Base-by-base conservation (phyloP, 2,888 invertebrate genomes). In the Hydrotaea cyrtoneurina region DNA sequence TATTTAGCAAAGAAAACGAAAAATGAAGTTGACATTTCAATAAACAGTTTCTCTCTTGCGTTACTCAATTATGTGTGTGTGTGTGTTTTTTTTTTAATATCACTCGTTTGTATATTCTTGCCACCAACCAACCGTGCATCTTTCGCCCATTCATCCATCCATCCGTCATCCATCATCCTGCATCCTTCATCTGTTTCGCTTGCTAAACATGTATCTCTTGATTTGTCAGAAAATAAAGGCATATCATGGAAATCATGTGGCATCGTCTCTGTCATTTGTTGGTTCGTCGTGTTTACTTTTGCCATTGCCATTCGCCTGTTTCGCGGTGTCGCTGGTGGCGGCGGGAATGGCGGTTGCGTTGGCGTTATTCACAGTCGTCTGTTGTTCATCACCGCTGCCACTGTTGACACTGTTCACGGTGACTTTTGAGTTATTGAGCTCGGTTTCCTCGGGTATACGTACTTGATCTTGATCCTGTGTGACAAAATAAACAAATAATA, bases 381-480 rank as follows among this genome's bases (percentile, higher is more conserved):
- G 50, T 77, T 83, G 69, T 72, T 85, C 39, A 10, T 39, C 39
- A 64, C 79, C 82, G 50, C 81, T 90, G 13, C 89, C 89, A 75
- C 88, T 87, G n/a, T 82, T 85, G 39, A 77, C 81, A 73, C 87
- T 88, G 1, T 87, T 82, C 7, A 90, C 88, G 55, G 88, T 89
- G 43, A 86, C 82, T 78, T 90, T 90, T 11, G 90, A 90, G 84
- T 89, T 88, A 72, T 89, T 88, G 26, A 91, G 83, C 82, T 91
- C 91, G 59, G 90, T 89, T 87, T 95, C 95, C 88, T 95, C 95
- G 0, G 94, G 94, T 78, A 95, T 95, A 26, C 82, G 85, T n/a
- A 95, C 94, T 89, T 94, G 94, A 11, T 92, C 92, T 83, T 91
- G 90, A 87, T 92, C 92, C 93, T 92, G 80, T n/a, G n/a, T 11